Percentiles rank a stretch among this genome's conserved stretches.
These are phyloP conservation scores for Lumbricus terrestris DNA, from an alignment of 2,888 invertebrate genomes.

Conservation along the genomic window DNA sequence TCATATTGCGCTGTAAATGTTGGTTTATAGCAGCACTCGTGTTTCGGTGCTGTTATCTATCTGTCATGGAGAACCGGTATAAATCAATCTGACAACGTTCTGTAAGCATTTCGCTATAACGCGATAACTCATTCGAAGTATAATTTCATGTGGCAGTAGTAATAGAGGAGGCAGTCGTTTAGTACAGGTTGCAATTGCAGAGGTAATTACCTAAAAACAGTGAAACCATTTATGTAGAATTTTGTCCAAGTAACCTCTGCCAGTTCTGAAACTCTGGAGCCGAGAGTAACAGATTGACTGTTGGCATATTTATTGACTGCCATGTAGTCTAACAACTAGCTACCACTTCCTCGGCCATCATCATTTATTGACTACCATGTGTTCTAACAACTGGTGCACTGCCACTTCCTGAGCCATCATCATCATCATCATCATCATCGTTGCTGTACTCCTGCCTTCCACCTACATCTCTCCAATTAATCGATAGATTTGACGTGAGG, in stretches of 20 bases:
- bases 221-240: background rate
- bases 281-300: background rate
- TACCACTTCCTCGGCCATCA: background rate
- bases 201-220: background rate
- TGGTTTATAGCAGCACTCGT: background rate
- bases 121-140: background rate
- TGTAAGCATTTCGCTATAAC: background rate
- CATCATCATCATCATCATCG: no score
- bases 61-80: background rate
- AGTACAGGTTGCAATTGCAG: background rate
- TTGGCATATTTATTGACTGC: slow-evolving; percentile 3
- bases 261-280: background rate
- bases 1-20: background rate
- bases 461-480: background rate
- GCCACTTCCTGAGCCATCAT: background rate
- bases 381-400: background rate
- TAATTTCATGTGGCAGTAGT: background rate
- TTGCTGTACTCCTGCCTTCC: background rate
- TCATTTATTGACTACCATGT: background rate
- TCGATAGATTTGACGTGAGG: background rate
- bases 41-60: background rate
- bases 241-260: background rate
- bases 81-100: background rate
- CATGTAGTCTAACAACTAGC: background rate
- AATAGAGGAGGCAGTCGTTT: background rate